phyloP scores from a whole-genome alignment of 2,797 vertebrate species.

The Champsocephalus esox region DNA sequence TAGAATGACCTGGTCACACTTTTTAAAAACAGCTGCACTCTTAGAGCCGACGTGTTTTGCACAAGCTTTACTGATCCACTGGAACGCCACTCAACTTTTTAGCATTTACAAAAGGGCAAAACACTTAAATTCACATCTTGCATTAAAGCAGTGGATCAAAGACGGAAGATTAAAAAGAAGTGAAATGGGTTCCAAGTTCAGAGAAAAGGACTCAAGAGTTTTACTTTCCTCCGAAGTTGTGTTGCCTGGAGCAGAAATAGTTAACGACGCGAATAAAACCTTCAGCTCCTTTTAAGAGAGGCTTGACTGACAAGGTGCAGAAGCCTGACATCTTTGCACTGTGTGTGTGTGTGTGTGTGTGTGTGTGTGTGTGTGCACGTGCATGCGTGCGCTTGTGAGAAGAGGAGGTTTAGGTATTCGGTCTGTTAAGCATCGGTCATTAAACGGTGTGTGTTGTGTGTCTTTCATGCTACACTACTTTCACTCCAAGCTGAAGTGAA shows the following conservation, averaged over 20 bases:
- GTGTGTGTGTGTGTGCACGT: neutral
- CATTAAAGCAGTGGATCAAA: slow-evolving; percentile 10
- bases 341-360: too few relatives aligned
- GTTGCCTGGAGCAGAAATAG: slow-evolving; percentile 15
- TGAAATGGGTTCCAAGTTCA: neutral
- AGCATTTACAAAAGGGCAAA: slow-evolving; percentile 13
- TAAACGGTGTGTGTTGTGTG: slow-evolving; percentile 65
- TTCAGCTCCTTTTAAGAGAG: slow-evolving; percentile 46
- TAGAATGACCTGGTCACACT: neutral
- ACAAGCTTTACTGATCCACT: neutral
- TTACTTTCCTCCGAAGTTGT: neutral
- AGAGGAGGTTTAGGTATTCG: slow-evolving; percentile 64
- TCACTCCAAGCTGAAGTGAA: slow-evolving; percentile 43
- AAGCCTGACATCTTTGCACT: slow-evolving; percentile 27
- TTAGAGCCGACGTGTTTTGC: neutral
- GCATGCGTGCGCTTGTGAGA: slow-evolving; percentile 14
- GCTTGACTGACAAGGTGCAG: slow-evolving; percentile 68
- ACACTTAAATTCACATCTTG: neutral
- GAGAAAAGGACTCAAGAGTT: neutral
- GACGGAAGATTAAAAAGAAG: slow-evolving; percentile 5
- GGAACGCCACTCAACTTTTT: neutral
- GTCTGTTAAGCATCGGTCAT: slow-evolving; percentile 78
- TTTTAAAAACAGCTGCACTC: neutral
- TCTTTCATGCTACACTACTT: slow-evolving; percentile 69
- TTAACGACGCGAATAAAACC: slow-evolving; percentile 42